phyloP scores from a whole-genome alignment of 2,113 vertebrate genomes.

The Phrynosoma blainvillii region DNA sequence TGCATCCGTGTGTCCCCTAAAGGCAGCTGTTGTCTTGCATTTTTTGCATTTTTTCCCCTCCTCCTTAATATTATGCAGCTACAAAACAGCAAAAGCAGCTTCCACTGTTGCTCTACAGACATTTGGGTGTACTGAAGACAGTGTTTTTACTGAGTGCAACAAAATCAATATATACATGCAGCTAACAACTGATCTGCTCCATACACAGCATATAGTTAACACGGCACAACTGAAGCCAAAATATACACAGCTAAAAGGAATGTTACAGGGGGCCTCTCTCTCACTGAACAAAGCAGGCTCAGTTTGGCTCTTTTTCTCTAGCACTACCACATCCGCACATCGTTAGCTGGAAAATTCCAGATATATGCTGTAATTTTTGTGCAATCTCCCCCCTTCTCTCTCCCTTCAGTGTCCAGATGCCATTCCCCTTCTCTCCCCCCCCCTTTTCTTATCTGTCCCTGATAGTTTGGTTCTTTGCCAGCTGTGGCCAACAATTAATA shows the following conservation, averaged over 20 bases:
- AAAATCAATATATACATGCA: conserved; percentile 75
- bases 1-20: conserved; percentile 62
- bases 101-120: conserved; percentile 33
- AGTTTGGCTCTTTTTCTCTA: conserved; percentile 96
- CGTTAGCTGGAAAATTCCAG: conserved; percentile 99
- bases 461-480: conserved; percentile 81
- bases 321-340: conserved; percentile 99
- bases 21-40: conserved; percentile 67
- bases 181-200: conserved; percentile 79
- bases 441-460: conserved; percentile 78
- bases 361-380: conserved; percentile 98
- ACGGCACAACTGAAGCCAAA: conserved; percentile 93
- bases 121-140: conserved; percentile 28
- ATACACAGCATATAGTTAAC: conserved; percentile 92
- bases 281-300: conserved; percentile 98
- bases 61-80: conserved; percentile 20
- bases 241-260: conserved; percentile 98
- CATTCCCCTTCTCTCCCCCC: conserved; percentile 66
- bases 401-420: conserved; percentile 94
- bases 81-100: conserved; percentile 14
- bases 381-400: conserved; percentile 53
- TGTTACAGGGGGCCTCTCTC: conserved; percentile 94
- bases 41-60: conserved; percentile 27
- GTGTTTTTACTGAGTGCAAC: conserved; percentile 59
- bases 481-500: conserved; percentile 85